Base-by-base conservation (phyloP, 1,140 invertebrate species). In the Phthorimaea operculella region DNA sequence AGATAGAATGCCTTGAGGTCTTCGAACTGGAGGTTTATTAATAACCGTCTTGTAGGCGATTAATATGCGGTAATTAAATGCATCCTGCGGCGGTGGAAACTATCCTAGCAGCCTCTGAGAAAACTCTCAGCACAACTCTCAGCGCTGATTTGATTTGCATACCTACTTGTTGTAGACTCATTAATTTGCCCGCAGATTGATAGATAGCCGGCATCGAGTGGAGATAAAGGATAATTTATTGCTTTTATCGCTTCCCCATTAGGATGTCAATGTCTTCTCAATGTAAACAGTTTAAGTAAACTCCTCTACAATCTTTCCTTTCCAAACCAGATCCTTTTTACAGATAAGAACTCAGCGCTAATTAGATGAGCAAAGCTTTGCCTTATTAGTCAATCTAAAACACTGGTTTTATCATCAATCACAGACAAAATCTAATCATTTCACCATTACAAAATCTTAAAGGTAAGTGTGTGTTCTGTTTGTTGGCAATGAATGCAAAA, bases 61-160 rank as follows among this genome's bases (percentile, higher is more conserved):
- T 63, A 72, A 65, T 66, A 69, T 62, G 57, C 63, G 53, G 59
- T 64, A 67, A 73, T 73, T 68, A 65, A 68, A 69, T 60, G 60
- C 56, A 65, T 71, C 72, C 68, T 72, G 68, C 14, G 33, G 28
- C 44, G 16, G 42, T 42, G 10, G 50, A 52, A 57, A 52, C 18
- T 14, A 49, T 55, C 45, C 15, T 28, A 28, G 21, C 21, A 28
- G 21, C 21, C 2, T 47, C 44, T 28, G 47, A 45, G 52, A 15
- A 47, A 54, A 33, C 47, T 45, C 17, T 47, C 52, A 54, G 52
- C n/a, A 50, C 15, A 54, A 33, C 47, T 45, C 17, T 47, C 52
- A 47, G 42, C n/a, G 55, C 15, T 52, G 28, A 45, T 47, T 12
- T 42, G 21, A 57, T 57, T 57, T 52, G 55, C 55, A 52, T 57